These are phyloP conservation scores for Drosophila barbarae DNA, from an alignment of 2,888 invertebrate genomes.

Conservation along the genomic window DNA sequence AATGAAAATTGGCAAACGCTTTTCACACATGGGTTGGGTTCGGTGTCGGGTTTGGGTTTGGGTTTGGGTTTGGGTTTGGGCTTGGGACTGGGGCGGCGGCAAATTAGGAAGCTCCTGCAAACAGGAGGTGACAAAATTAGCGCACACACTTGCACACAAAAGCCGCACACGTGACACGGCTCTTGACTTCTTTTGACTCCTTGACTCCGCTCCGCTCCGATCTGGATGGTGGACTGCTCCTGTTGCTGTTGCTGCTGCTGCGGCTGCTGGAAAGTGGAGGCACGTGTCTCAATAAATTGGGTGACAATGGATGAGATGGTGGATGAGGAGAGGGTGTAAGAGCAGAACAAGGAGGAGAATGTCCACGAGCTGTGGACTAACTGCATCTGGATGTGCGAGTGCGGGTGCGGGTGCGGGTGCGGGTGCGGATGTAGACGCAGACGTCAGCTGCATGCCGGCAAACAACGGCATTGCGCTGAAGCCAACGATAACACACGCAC, in stretches of 20 bases:
- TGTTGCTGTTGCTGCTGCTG: slow-evolving; percentile 6
- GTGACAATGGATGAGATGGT: slow-evolving; percentile 4
- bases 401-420: background rate
- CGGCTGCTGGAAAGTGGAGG: slow-evolving; percentile 51
- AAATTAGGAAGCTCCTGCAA: slow-evolving; percentile 72
- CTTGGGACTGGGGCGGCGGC: slow-evolving; percentile 40
- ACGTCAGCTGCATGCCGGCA: slow-evolving; percentile 15
- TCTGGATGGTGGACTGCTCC: slow-evolving; percentile 23
- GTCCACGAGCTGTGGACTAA: background rate
- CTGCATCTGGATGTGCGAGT: slow-evolving; percentile 6
- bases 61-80: background rate
- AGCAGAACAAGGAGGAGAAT: background rate
- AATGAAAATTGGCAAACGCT: slow-evolving; percentile 58
- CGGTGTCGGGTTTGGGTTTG: slow-evolving; percentile 1
- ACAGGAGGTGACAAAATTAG: slow-evolving; percentile 60
- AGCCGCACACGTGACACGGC: slow-evolving; percentile 59
- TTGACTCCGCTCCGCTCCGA: slow-evolving; percentile 16
- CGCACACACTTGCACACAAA: slow-evolving; percentile 45
- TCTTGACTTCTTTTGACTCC: slow-evolving; percentile 61
- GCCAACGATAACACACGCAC: slow-evolving; percentile 16
- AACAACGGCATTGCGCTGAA: slow-evolving; percentile 31
- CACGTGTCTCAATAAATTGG: slow-evolving; percentile 62
- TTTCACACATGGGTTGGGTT: slow-evolving; percentile 13
- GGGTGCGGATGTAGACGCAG: slow-evolving; percentile 8
- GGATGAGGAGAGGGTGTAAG: background rate